Percentiles rank a stretch among this genome's conserved stretches.
phyloP scores from a whole-genome alignment of 2,888 invertebrate genomes.

The Elegia similella region DNA sequence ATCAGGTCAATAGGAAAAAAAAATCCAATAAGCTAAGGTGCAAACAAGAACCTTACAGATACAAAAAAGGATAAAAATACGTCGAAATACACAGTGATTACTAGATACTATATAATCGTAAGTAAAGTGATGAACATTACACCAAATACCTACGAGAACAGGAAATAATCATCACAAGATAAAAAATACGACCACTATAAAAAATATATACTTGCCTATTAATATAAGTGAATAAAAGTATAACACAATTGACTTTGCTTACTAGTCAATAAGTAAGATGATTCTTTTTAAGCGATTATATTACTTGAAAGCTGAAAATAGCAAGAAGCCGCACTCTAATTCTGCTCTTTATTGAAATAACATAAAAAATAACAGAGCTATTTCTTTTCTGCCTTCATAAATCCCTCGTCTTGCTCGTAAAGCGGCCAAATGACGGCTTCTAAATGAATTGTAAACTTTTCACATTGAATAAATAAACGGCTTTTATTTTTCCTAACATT shows the following conservation, averaged over 20 bases:
- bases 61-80: no score
- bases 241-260: neutral
- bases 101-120: no score
- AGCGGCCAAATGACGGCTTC: slow-evolving; percentile 11
- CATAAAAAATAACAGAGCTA: slow-evolving; percentile 10
- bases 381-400: slow-evolving; percentile 14
- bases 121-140: no score
- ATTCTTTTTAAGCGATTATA: neutral
- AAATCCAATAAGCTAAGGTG: no score
- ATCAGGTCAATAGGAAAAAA: no score
- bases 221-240: no score
- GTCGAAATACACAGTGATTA: no score
- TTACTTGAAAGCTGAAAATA: neutral
- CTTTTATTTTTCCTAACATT: slow-evolving; percentile 25
- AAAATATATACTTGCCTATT: no score
- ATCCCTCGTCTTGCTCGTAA: slow-evolving; percentile 13
- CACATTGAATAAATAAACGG: slow-evolving; percentile 29
- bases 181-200: no score
- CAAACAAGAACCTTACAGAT: no score
- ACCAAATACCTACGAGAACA: no score
- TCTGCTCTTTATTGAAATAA: slow-evolving; percentile 7
- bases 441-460: slow-evolving; percentile 28
- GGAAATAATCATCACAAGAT: no score
- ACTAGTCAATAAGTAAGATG: neutral
- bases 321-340: neutral